These are phyloP conservation scores for Archaeoteleia sp. DNA, from an alignment of 2,888 invertebrate species.

Conservation along the genomic window DNA sequence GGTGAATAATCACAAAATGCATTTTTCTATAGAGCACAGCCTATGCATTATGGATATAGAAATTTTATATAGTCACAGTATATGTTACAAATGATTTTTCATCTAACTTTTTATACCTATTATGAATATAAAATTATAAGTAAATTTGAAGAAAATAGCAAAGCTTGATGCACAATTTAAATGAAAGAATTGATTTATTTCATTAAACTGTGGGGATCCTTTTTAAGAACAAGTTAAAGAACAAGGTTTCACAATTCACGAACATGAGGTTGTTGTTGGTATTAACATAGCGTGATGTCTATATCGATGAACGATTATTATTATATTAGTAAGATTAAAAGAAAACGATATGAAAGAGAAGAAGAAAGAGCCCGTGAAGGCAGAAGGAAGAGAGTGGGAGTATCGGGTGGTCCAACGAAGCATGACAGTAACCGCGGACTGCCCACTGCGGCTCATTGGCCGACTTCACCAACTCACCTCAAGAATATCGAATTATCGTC, in stretches of 20 bases:
- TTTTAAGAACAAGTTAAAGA: background rate
- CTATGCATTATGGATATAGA: too few relatives aligned
- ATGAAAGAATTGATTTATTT: background rate
- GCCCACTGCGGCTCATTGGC: constrained; percentile 73
- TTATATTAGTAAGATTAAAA: constrained; percentile 40
- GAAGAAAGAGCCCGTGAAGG: constrained; percentile 46
- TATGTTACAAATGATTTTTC: too few relatives aligned
- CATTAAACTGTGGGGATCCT: too few relatives aligned
- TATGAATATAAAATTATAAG: too few relatives aligned
- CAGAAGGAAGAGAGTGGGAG: constrained; percentile 59
- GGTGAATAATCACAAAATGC: too few relatives aligned
- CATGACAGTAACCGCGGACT: constrained; percentile 67
- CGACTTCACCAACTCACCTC: constrained; percentile 58
- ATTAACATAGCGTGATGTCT: constrained; percentile 14
- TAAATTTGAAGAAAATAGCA: too few relatives aligned
- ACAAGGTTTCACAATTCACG: background rate
- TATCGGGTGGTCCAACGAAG: constrained; percentile 68
- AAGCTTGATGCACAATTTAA: background rate
- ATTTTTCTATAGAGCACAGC: too few relatives aligned
- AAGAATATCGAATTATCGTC: constrained; percentile 46
- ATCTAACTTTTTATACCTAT: too few relatives aligned
- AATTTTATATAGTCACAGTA: too few relatives aligned
- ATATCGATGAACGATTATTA: constrained; percentile 43
- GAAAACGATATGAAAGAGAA: constrained; percentile 20
- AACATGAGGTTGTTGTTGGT: background rate